Evolutionary conservation across 2,113 vertebrate genomes (phyloP), one percentile per base, ranked within the genome.

Genomic region (Salvelinus fontinalis): DNA sequence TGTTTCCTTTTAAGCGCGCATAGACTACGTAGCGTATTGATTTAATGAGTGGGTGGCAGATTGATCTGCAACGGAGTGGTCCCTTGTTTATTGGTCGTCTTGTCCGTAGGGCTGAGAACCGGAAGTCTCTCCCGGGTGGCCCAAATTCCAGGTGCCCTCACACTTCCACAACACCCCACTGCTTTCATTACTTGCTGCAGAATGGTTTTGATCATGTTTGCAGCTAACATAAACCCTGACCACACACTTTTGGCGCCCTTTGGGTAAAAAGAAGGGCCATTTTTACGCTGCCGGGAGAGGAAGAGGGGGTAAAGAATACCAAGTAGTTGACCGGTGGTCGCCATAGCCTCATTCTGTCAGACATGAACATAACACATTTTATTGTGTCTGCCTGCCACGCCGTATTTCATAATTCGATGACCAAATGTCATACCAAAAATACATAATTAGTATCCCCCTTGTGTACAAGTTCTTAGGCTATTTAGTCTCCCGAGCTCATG

Each of bases 81-180:
- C 80, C 69, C 74, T 27, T 77, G 76, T 84, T 87, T 87, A 87
- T 83, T 79, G 76, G 76, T 71, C 72, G 75, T 76, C 71, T 64
- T 76, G 78, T 78, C 72, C 72, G 1, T 31, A 20, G 70, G 73
- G 81, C 81, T 83, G 79, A 71, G 75, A 70, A 44, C 66, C 75
- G 44, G 75, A 70, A 76, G 68, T 75, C 65, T 81, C 82, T 87
- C 75, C 18, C 39, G 83, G 85, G 85, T 87, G 85, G 85, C 79
- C 85, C 70, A 13, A 67, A 44, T 60, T 66, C 77, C 73, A 78
- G 79, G 74, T 74, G 67, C 75, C 69, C 75, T 60, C 44, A 71
- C 70, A 75, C 74, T 71, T 79, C 76, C 80, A 83, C 73, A 77
- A 79, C 78, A 81, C 78, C 82, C 82, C 76, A 59, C 75, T 75